Base-by-base conservation (phyloP, 1,140 invertebrate species). In the Parasteatoda tepidariorum region DNA sequence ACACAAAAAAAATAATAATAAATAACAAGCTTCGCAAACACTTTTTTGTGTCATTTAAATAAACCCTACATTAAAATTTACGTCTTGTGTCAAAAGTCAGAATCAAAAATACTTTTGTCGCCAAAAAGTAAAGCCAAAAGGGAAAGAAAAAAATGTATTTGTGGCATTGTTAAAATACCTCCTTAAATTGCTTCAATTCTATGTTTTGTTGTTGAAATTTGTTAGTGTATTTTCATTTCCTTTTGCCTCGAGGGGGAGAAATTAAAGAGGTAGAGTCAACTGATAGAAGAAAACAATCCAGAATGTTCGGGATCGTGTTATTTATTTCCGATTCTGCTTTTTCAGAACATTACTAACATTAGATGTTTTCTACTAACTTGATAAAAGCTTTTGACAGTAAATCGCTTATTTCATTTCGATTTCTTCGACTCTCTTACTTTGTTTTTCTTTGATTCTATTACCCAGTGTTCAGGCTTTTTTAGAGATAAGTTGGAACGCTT, bases 381-480 rank as follows among this genome's bases (percentile, higher is more conserved):
- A 76, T 76, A 76, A 76, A 76, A 76, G 74, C 59, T 76, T 76
- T 66, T 76, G 74, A 76, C 74, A 76, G 33, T 55, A 76, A 76
- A 76, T 76, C 61, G 74, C 64, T 76, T 55, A 76, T 76, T 74
- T 74, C 54, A 74, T 74, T 76, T 76, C 74, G 74, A 64, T 76
- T 76, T 76, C 59, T 61, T 76, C 61, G 62, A 38, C 30, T 48
- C 13, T 6, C 13, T 41, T 41, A 41, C 1, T 48, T 48, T 48
- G 4, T 48, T 48, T 48, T 31, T 13, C 31, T 18, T 38, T 24
- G 74, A 76, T 76, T 76, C 59, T 76, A 54, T 66, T 76, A 76
- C 28, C 24, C 4, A 9, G 24, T 59, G 33, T 26, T n/a, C n/a
- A n/a, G n/a, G n/a, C n/a, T n/a, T n/a, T n/a, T n/a, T n/a, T n/a